These are phyloP conservation scores for Sphaerodactylus townsendi DNA, from an alignment of 2,113 vertebrate genomes.

Conservation along the genomic window DNA sequence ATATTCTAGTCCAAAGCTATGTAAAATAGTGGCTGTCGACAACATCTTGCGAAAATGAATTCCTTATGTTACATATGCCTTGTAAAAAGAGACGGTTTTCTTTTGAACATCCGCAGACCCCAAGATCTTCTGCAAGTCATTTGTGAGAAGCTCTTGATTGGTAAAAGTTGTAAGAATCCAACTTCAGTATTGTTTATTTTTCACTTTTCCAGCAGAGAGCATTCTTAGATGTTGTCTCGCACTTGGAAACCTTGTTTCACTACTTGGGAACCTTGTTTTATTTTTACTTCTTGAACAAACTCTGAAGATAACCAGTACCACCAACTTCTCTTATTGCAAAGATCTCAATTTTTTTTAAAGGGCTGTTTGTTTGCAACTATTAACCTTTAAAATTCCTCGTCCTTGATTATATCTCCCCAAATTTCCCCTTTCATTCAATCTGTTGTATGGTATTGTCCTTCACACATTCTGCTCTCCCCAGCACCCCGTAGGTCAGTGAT, in stretches of 20 bases:
- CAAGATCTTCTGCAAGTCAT: background rate
- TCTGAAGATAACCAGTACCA: background rate
- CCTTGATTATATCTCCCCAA: background rate
- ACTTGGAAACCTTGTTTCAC: too few species aligned
- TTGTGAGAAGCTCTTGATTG: background rate
- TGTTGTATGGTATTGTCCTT: background rate
- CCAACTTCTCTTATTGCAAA: background rate
- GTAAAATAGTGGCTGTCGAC: background rate
- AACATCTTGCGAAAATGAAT: background rate
- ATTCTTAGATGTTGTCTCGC: background rate
- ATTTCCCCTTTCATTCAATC: slow-evolving; percentile 6
- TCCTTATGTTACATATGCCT: too few species aligned
- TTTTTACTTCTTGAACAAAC: background rate
- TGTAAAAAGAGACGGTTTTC: too few species aligned
- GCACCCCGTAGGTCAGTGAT: too few species aligned
- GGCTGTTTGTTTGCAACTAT: accelerated
- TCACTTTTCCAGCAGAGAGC: background rate
- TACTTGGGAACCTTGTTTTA: background rate
- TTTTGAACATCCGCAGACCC: too few species aligned
- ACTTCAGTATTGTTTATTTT: too few species aligned
- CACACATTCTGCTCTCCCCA: background rate
- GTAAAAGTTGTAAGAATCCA: background rate
- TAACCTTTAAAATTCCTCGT: background rate
- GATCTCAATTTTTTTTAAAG: background rate
- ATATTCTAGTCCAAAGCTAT: background rate